phyloP scores from a whole-genome alignment of 92 coral and sea anemone species.

The Desmophyllum pertusum region DNA sequence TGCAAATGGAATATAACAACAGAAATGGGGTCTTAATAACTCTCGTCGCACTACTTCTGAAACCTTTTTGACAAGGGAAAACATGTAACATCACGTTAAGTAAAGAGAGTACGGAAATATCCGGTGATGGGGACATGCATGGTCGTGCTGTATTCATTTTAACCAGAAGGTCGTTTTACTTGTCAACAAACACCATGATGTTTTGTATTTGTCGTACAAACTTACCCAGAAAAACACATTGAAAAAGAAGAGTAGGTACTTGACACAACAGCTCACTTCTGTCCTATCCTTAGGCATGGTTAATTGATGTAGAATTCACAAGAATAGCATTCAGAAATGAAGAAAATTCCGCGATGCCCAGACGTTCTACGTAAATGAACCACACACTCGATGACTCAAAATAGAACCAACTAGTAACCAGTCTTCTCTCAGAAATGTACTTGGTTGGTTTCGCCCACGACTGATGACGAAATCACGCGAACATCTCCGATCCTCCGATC shows the following conservation, averaged over 20 bases:
- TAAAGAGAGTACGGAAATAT: neutral
- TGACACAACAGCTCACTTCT: conserved; percentile 97
- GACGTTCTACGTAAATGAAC: neutral
- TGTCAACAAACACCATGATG: conserved; percentile 17
- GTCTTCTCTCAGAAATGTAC: conserved; percentile 5
- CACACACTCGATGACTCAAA: neutral
- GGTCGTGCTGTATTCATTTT: neutral
- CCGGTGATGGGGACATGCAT: neutral
- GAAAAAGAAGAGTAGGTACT: conserved; percentile 94
- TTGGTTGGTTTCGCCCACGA: neutral
- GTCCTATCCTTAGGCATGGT: conserved; percentile 81
- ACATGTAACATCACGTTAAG: neutral
- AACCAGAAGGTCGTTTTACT: conserved; percentile 1
- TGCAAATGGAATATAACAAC: neutral
- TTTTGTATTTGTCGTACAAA: conserved; percentile 19
- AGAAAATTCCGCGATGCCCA: neutral
- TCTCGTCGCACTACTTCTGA: neutral
- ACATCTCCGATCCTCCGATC: too few species aligned
- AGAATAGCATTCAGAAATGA: neutral
- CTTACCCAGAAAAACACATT: conserved; percentile 99
- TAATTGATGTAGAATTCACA: neutral
- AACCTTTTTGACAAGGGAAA: neutral
- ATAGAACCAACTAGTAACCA: conserved; percentile 9
- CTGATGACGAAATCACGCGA: neutral
- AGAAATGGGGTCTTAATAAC: neutral